Base-by-base conservation (phyloP, 2,797 vertebrate species). In the Lagodon rhomboides region DNA sequence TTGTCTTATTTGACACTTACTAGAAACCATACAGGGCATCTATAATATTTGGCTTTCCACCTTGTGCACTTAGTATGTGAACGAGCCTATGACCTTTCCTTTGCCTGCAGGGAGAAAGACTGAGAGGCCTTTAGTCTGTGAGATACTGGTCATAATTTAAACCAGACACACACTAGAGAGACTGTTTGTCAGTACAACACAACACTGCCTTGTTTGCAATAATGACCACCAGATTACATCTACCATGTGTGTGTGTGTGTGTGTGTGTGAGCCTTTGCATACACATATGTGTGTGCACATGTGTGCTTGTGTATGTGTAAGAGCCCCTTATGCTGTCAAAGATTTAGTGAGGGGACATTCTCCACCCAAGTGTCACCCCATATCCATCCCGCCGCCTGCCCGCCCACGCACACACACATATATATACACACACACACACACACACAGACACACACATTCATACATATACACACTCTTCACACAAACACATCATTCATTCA, bases 191-290 rank as follows among this genome's bases (percentile, higher is more conserved):
- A 85, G 85, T 67, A 73, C 79, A 83, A 86, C 84, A 93, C 90
- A 94, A 88, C 90, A 85, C 81, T 65, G 89, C 87, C 88, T 92
- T 93, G 91, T 94, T 89, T 91, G 84, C 84, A 83, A 88, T 91
- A 93, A 93, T 88, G 89, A 86, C 81, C 87, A 64, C 79, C 91
- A 93, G 87, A 91, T 92, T 92, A 87, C 83, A 87, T 91, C 79
- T 38, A 77, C 80, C 43, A 30, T 74, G 80, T 80, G 85, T 79
- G 80, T 80, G 85, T 79, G 80, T 80, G 85, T 79, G 80, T 80
- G 85, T 79, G 76, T 81, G 85, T 84, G 72, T 69, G 68, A 87
- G 76, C 53, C 64, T 77, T 75, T 80, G 73, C 60, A 23, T 75
- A n/a, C 64, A 38, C 44, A 30, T 72, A 58, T 74, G 63, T 74